These are phyloP conservation scores for Chelonus insularis DNA, from an alignment of 1,140 invertebrate genomes.

Conservation along the genomic window DNA sequence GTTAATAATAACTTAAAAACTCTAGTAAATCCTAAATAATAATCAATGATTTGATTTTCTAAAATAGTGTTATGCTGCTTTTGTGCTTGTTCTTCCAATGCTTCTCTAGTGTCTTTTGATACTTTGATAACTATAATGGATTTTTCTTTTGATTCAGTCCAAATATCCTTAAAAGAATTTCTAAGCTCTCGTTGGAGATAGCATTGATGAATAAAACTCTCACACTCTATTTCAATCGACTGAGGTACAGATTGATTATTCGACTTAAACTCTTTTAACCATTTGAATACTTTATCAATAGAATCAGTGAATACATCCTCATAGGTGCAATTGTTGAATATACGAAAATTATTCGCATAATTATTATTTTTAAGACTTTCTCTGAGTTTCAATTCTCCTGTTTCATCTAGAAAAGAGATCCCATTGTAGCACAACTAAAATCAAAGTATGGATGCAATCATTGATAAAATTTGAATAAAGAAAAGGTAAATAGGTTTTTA, in stretches of 20 bases:
- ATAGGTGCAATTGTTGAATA: slow-evolving; percentile 46
- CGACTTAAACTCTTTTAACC: slow-evolving; percentile 50
- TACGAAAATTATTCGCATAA: slow-evolving; percentile 37
- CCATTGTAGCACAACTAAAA: slow-evolving; percentile 69
- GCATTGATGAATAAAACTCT: slow-evolving; percentile 45
- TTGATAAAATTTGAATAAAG: slow-evolving; percentile 11
- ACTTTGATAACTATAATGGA: slow-evolving; percentile 53
- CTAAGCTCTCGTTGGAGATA: slow-evolving; percentile 62
- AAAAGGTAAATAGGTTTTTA: neutral
- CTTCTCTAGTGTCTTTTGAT: slow-evolving; percentile 32
- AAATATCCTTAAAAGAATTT: slow-evolving; percentile 58
- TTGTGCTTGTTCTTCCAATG: slow-evolving; percentile 40
- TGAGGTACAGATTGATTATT: slow-evolving; percentile 20
- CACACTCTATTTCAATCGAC: slow-evolving; percentile 31
- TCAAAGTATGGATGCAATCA: neutral
- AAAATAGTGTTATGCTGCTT: slow-evolving; percentile 52
- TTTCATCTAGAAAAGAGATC: slow-evolving; percentile 67
- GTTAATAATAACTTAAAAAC: slow-evolving; percentile 65
- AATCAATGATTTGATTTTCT: slow-evolving; percentile 55
- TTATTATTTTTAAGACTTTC: slow-evolving; percentile 42
- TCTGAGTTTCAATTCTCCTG: slow-evolving; percentile 51
- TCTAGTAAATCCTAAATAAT: slow-evolving; percentile 69
- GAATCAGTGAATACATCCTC: slow-evolving; percentile 52
- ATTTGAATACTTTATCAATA: slow-evolving; percentile 47
- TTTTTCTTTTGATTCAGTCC: slow-evolving; percentile 43